phyloP scores from a whole-genome alignment of 2,888 invertebrate species.

The Ctena decussata region DNA sequence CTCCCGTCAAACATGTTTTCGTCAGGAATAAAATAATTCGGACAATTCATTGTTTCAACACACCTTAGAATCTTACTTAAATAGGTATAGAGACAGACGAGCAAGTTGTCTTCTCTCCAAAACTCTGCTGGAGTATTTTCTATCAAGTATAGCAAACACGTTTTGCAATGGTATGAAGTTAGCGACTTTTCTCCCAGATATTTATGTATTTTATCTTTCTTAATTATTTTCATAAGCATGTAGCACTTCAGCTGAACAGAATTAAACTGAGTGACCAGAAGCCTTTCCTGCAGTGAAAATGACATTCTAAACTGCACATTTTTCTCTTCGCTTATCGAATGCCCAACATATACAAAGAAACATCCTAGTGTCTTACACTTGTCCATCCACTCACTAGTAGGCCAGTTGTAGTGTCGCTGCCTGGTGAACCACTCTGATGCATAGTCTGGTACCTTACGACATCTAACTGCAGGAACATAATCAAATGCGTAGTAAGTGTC shows the following conservation, averaged over 20 bases:
- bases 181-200: conserved; percentile 9
- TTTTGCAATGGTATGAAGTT: conserved; percentile 40
- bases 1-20: too few relatives aligned
- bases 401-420: too few relatives aligned
- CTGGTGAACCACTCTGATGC: too few relatives aligned
- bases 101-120: too few relatives aligned
- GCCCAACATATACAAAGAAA: conserved; percentile 36
- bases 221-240: conserved; percentile 26
- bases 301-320: conserved; percentile 31
- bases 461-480: too few relatives aligned
- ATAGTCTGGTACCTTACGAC: too few relatives aligned
- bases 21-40: too few relatives aligned
- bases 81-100: too few relatives aligned
- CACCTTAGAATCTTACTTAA: too few relatives aligned
- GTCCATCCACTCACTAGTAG: neutral
- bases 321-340: conserved; percentile 8
- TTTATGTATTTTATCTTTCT: conserved; percentile 19
- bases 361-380: conserved; percentile 26
- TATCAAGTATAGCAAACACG: conserved; percentile 34
- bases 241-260: conserved; percentile 29
- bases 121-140: too few relatives aligned
- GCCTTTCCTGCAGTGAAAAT: conserved; percentile 25
- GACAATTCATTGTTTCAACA: too few relatives aligned
- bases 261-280: conserved; percentile 19
- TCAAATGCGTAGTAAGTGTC: too few relatives aligned